A percentile compares a stretch with the other conserved stretches of the same genome.
phyloP scores from a whole-genome alignment of 2,888 invertebrate species.

The Cephonodes hylas region DNA sequence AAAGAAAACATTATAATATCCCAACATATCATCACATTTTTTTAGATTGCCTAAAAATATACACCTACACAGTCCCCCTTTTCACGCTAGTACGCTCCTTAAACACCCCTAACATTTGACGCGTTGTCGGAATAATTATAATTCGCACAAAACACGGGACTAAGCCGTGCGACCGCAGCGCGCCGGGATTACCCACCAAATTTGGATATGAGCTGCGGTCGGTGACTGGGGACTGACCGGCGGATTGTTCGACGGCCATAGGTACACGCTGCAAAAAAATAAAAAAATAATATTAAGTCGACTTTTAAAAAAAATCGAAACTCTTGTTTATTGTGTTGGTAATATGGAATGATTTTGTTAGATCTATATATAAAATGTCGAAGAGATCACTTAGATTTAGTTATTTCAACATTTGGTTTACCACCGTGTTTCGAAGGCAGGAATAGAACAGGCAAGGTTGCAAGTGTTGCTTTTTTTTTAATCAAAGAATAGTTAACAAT shows the following conservation, averaged over 20 bases:
- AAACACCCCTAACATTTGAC: background rate
- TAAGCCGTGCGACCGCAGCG: background rate
- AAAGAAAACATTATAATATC: too few relatives aligned
- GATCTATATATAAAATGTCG: too few relatives aligned
- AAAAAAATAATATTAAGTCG: background rate
- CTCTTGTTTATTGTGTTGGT: too few relatives aligned
- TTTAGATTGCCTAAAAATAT: background rate
- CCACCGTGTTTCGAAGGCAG: too few relatives aligned
- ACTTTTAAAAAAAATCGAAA: too few relatives aligned
- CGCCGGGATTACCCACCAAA: background rate
- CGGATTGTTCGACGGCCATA: background rate
- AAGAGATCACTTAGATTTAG: too few relatives aligned
- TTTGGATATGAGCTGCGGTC: slow-evolving; percentile 3
- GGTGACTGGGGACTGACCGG: slow-evolving; percentile 2
- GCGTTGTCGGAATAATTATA: background rate
- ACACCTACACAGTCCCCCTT: background rate
- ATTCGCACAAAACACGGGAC: background rate
- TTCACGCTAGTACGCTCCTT: background rate
- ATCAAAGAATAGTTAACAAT: too few relatives aligned
- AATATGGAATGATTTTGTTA: too few relatives aligned
- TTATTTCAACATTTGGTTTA: too few relatives aligned
- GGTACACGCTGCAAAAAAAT: background rate
- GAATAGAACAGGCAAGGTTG: too few relatives aligned
- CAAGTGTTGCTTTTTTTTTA: too few relatives aligned
- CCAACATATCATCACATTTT: too few relatives aligned